These are phyloP conservation scores for Campopleginae sp. DNA, from an alignment of 2,888 invertebrate species.

Conservation along the genomic window DNA sequence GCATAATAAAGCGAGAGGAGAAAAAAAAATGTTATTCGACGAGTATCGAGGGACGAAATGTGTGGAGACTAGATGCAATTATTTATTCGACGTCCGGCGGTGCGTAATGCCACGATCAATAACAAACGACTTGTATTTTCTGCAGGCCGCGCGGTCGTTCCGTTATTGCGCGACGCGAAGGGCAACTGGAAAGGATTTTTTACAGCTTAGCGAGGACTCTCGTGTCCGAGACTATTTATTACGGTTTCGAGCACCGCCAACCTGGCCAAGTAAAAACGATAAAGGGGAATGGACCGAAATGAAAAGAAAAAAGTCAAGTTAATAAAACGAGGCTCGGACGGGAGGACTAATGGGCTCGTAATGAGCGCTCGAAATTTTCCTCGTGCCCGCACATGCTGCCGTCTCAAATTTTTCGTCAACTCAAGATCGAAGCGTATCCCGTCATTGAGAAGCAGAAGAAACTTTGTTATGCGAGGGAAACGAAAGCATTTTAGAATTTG, in stretches of 20 bases:
- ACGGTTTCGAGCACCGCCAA: not conserved
- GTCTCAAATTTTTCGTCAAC: not conserved
- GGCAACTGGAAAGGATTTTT: slow-evolving; percentile 53
- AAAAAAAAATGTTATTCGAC: slow-evolving; percentile 9
- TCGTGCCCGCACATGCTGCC: not conserved
- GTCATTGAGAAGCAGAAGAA: slow-evolving; percentile 10
- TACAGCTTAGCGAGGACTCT: slow-evolving; percentile 35
- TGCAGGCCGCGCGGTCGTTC: slow-evolving; percentile 37
- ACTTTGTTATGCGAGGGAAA: slow-evolving; percentile 21
- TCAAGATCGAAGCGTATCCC: not conserved
- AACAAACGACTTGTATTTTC: not conserved
- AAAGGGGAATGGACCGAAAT: not conserved
- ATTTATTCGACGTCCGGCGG: slow-evolving; percentile 44
- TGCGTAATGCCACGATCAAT: slow-evolving; percentile 23
- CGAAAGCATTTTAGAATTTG: slow-evolving; percentile 56
- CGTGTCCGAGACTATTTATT: slow-evolving; percentile 42
- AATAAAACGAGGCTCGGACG: slow-evolving; percentile 39
- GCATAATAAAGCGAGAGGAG: not conserved
- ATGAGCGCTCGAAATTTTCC: slow-evolving; percentile 72
- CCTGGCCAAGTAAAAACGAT: slow-evolving; percentile 20
- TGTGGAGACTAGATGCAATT: slow-evolving; percentile 5
- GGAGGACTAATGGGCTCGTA: slow-evolving; percentile 76
- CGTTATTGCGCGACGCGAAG: slow-evolving; percentile 42
- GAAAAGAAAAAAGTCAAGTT: slow-evolving; percentile 1
- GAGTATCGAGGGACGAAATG: not conserved